Conservation (phyloP, 2,113 vertebrate genomes). For the Salvator merianae region DNA sequence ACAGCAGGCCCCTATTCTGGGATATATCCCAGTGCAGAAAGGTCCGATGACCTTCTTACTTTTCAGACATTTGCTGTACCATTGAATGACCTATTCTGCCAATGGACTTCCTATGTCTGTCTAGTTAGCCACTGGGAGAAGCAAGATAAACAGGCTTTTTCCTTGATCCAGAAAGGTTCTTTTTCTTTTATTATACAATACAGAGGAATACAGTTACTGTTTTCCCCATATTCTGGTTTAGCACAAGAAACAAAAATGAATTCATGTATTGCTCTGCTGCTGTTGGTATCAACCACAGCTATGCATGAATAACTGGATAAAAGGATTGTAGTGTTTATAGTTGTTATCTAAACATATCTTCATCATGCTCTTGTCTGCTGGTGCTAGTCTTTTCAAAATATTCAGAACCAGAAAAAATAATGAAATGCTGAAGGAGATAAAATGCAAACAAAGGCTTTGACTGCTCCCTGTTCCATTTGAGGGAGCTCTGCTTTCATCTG, state of each 20-base stretch:
- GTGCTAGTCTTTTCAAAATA: slow-evolving; percentile 7
- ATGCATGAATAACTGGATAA: background rate
- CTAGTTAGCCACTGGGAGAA: background rate
- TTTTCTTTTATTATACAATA: background rate
- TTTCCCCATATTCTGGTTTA: background rate
- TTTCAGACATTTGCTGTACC: no score
- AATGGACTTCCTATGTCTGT: background rate
- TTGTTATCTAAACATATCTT: background rate
- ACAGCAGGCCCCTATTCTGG: no score
- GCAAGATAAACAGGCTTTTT: background rate
- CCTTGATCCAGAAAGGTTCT: background rate
- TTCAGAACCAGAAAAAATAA: background rate
- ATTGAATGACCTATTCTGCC: no score
- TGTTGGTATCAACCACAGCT: background rate
- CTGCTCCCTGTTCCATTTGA: slow-evolving; percentile 19
- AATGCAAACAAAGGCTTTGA: slow-evolving; percentile 19
- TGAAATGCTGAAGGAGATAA: slow-evolving; percentile 22
- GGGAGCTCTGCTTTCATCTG: slow-evolving; percentile 32
- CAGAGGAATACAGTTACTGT: no score
- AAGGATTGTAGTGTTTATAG: background rate
- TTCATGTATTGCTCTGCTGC: background rate
- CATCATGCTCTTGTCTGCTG: background rate
- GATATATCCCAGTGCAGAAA: no score
- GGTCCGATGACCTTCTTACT: no score
- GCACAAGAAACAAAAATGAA: background rate